Evolutionary conservation across 1,140 invertebrate species (phyloP).

Genomic region (Diabrotica undecimpunctata): DNA sequence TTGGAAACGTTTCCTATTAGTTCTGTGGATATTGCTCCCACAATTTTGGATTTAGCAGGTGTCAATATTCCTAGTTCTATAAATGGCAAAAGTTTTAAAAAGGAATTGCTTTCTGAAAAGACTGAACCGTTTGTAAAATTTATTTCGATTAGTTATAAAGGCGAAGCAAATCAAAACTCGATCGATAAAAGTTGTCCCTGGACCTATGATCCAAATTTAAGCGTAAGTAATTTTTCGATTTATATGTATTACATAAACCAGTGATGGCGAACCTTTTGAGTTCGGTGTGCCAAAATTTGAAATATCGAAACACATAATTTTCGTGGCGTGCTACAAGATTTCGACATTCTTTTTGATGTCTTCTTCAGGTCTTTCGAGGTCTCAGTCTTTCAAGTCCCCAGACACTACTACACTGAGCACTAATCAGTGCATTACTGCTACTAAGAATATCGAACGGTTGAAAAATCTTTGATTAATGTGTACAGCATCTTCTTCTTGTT

Average conservation of each 20-base stretch:
- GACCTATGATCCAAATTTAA: slow-evolving; percentile 53
- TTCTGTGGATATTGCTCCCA: slow-evolving; percentile 78
- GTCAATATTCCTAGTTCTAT: slow-evolving; percentile 50
- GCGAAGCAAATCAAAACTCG: slow-evolving; percentile 59
- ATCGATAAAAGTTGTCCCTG: slow-evolving; percentile 56
- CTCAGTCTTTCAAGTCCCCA: no score
- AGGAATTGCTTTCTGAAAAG: slow-evolving; percentile 35
- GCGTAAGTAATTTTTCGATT: no score
- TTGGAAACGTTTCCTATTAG: slow-evolving; percentile 57
- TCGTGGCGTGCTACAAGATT: no score
- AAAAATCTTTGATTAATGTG: no score
- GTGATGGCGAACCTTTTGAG: neutral
- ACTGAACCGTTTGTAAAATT: slow-evolving; percentile 18
- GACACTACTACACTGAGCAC: no score
- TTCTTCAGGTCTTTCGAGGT: no score
- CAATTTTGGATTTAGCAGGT: slow-evolving; percentile 68
- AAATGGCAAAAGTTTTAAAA: slow-evolving; percentile 63
- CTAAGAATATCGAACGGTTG: no score
- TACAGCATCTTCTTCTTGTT: no score
- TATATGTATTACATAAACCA: no score
- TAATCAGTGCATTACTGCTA: no score
- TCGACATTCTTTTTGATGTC: no score
- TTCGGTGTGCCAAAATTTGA: neutral
- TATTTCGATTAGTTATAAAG: slow-evolving; percentile 75
- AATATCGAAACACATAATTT: no score